Base-by-base conservation (phyloP, 2,888 invertebrate species). In the Synanthedon andrenaeformis region DNA sequence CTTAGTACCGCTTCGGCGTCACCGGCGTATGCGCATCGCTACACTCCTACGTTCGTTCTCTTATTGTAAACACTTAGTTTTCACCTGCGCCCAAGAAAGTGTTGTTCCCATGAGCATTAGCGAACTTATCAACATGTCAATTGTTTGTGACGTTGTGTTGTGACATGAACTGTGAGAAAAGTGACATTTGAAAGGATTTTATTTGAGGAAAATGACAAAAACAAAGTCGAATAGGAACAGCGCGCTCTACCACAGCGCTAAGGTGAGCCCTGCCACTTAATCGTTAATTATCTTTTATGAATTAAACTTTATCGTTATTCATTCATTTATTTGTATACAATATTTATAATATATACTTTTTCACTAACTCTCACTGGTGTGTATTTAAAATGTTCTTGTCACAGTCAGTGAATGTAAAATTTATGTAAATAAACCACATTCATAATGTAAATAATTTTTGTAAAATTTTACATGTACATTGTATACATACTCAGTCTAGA, bases 231-330 rank as follows among this genome's bases (percentile, higher is more conserved):
- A 85, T 54, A 73, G 87, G 68, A 88, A 86, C 58, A 90, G 89
- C 70, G 93, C 93, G 61, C 89, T 93, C 56, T 93, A 90, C 77
- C 93, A 93, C 81, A 91, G 93, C 70, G 92, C 92, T 54, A 93
- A 93, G 92, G 93, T 93, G 74, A 87, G 85, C 69, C 69, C 66
- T 62, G 60, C 50, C n/a, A n/a, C 45, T 45, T 45, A 42, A 45
- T 54, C 5, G 23, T 23, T 23, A 5, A 23, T 52, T 59, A 53
- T 1, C 53, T 48, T 59, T 65, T 63, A 64, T 59, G 60, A 53
- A 54, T 41, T 45, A 45, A 54, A 49, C 41, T 45, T 48, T 45
- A 13, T 45, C 10, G 35, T 35, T 10, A 35, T 35, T 35, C 3
- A 35, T 35, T 35, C 3, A 10, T 10, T 35, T 35, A 35, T 35